Evolutionary conservation across 2,113 vertebrate genomes (phyloP).

Genomic region (Triplophysa siluroides): DNA sequence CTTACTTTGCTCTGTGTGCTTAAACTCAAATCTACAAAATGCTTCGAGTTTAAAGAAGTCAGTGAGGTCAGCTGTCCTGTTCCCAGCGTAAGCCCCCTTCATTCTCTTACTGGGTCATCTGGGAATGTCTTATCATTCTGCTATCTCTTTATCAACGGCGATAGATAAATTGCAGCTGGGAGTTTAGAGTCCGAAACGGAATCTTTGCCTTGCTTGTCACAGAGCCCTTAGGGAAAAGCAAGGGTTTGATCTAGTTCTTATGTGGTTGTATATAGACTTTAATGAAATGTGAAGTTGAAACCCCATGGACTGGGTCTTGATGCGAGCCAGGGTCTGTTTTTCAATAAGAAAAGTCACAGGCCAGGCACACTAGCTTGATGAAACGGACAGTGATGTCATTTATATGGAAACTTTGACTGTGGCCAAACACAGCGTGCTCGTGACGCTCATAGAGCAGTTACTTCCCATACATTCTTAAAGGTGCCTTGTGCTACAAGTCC

Average conservation of each 20-base stretch:
- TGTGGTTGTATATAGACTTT: slow-evolving; percentile 35
- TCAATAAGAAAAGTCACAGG: slow-evolving; percentile 4
- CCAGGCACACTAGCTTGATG: background rate
- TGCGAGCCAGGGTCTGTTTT: slow-evolving; percentile 11
- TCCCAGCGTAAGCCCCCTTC: background rate
- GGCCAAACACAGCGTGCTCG: background rate
- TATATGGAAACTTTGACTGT: slow-evolving; percentile 3
- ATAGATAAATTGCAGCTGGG: background rate
- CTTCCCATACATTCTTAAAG: background rate
- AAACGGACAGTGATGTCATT: background rate
- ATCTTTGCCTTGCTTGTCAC: too few species aligned
- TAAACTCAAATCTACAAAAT: background rate
- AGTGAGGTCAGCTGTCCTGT: background rate
- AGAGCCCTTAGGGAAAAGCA: slow-evolving; percentile 32
- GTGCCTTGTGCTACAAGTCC: slow-evolving; percentile 10
- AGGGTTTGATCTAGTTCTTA: slow-evolving; percentile 35
- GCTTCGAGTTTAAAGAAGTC: background rate
- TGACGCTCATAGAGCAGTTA: background rate
- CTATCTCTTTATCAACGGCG: background rate
- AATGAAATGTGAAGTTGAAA: slow-evolving; percentile 27
- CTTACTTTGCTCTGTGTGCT: background rate
- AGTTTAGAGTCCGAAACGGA: background rate
- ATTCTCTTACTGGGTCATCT: background rate
- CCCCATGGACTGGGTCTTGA: background rate
- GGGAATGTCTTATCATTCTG: background rate